Percentiles rank a stretch among this genome's conserved stretches.
Conservation (phyloP, 2,113 vertebrate genomes). For the Zapornia atra region DNA sequence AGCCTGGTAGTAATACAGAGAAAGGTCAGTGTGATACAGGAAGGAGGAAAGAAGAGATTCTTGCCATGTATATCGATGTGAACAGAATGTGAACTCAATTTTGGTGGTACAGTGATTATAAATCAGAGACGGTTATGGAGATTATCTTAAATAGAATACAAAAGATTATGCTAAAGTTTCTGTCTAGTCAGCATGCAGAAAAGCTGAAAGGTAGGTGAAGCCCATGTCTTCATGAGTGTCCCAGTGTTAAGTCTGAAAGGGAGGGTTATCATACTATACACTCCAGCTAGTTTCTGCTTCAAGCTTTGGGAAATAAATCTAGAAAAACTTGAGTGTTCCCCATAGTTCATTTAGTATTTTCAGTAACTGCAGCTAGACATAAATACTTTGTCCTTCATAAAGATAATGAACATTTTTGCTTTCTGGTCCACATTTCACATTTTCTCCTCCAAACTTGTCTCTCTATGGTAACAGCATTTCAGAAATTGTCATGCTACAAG, state of each 20-base stretch:
- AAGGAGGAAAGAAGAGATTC: neutral
- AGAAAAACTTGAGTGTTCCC: neutral
- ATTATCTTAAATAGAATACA: neutral
- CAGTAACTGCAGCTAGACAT: neutral
- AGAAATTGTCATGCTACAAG: slow-evolving; percentile 6
- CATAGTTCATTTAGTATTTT: neutral
- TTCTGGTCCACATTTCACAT: neutral
- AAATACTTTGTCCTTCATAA: neutral
- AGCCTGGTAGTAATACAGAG: neutral
- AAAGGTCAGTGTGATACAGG: neutral
- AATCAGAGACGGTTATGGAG: neutral
- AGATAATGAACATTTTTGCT: neutral
- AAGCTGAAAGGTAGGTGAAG: neutral
- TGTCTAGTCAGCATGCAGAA: slow-evolving; percentile 6
- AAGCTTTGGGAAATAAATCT: neutral
- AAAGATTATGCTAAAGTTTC: neutral
- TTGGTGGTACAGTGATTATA: neutral
- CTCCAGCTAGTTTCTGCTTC: neutral
- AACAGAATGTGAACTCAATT: neutral
- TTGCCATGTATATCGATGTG: neutral
- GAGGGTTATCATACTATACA: neutral
- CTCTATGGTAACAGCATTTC: neutral
- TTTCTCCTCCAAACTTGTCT: neutral
- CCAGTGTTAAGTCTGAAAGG: neutral
- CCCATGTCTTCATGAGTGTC: neutral